Evolutionary conservation across 2,888 invertebrate species (phyloP), one percentile per base, ranked within the genome.

Genomic region (Acrobasis suavella): DNA sequence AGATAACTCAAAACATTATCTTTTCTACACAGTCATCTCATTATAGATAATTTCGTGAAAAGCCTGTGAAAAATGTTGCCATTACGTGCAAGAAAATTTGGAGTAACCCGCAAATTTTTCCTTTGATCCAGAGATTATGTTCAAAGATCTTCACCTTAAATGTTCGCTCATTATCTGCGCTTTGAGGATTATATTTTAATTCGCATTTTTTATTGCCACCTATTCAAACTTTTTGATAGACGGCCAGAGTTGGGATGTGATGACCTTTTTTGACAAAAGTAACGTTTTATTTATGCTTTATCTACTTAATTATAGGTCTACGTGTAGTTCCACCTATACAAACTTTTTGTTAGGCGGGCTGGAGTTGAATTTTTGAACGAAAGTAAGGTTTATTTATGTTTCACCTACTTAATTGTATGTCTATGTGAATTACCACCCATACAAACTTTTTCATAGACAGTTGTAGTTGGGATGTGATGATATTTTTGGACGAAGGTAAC

Each of bases 51-150:
- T 72, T 72, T 70, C 60, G 62, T 58, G 59, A 61, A 64, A 50
- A 66, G 60, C 69, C 67, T 66, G 62, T 72, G 66, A 72, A 68
- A 73, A 74, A 72, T 65, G 59, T 42, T 38, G 17, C 65, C 62
- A 72, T 72, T 76, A 69, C 67, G 67, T 50, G 65, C 49, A 54
- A 59, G 66, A 66, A 63, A 66, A 63, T 65, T 67, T 63, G 55
- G 62, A 68, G 63, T 46, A 66, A 66, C 68, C 60, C 64, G 63
- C 54, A 65, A 68, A 71, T 37, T 66, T 66, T 64, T 60, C 42
- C 67, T 74, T 73, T 75, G 67, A 72, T 69, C 64, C 68, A 60
- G 22, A 49, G 68, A 70, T 64, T 60, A 68, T 62, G 58, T 63
- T 60, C 58, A 60, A 50, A 59, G 58, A 60, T 62, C 62, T 54